Evolutionary conservation across 2,888 invertebrate genomes (phyloP), one percentile per base, ranked within the genome.

Genomic region (Cataglyphis livida): DNA sequence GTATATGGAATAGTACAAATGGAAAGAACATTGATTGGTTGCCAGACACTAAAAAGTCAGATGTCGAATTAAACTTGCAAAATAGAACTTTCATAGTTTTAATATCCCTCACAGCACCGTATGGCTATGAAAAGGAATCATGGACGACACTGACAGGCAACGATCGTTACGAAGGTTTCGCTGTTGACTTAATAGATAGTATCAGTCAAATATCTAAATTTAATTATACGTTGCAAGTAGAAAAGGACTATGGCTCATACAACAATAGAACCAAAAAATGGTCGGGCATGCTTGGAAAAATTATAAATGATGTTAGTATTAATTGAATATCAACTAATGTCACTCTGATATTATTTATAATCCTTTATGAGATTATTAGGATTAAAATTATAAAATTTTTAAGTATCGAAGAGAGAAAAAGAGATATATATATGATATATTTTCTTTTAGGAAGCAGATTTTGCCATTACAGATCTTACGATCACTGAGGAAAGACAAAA

Each of bases 391-490:
- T 3, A 9, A 18, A 4, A 51, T 38, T 38, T n/a, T 38, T 15
- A 76, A 54, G 38, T 61, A 61, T 74, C 5, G 4, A 41, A 44
- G 18, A 7, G 1, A 51, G n/a, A 48, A 48, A 48, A 4, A 51
- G 6, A n/a, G 7, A 51, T 1, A 62, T 15, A 3, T 0, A 35
- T 0, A 35, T 35, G 32, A 35, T 35, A 35, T 35, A 73, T n/a
- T 0, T 1, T 82, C 57, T 91, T 85, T 41, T 94, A 98, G 98
- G 96, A 96, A 93, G 98, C 97, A 57, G 98, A 99, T 95, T 96
- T 99, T 93, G 99, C 98, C 1, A 98, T 99, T 73, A 98, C 98
- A 3, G 99, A 99, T 93, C 95, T 99, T 90, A 97, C 98, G 9
- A 97, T 98, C 91, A 99, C 99, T 10, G 97, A 98, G 65, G 97